phyloP scores from a whole-genome alignment of 2,888 invertebrate genomes.

The Ptychoptera contaminata region DNA sequence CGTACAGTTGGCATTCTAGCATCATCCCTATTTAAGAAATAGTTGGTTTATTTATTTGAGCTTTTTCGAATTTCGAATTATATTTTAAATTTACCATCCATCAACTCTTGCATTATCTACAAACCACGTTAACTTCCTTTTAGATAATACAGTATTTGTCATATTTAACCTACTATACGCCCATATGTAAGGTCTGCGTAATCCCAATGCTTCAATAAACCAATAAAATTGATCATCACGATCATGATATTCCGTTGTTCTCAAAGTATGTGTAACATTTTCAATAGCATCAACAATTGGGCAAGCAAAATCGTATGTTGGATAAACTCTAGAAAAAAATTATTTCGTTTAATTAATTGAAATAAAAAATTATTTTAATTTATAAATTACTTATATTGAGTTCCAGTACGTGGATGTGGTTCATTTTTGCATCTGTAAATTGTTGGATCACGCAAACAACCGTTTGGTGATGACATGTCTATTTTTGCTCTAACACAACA shows the following conservation, averaged over 20 bases:
- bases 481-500: conserved; percentile 96
- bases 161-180: conserved; percentile 93
- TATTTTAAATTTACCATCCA: conserved; percentile 56
- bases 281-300: conserved; percentile 97
- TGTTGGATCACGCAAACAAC: conserved; percentile 95
- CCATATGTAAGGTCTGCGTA: conserved; percentile 88
- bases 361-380: neutral
- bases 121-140: conserved; percentile 96
- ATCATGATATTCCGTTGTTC: conserved; percentile 98
- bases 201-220: conserved; percentile 75
- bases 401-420: conserved; percentile 82
- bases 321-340: conserved; percentile 72
- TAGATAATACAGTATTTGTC: conserved; percentile 96
- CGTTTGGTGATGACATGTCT: conserved; percentile 90
- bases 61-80: conserved; percentile 2
- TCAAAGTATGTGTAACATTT: conserved; percentile 89
- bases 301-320: conserved; percentile 99
- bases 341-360: too few relatives aligned
- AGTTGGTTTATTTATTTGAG: too few relatives aligned
- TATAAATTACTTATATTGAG: conserved; percentile 71
- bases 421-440: conserved; percentile 97
- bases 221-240: conserved; percentile 96
- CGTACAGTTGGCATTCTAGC: conserved; percentile 97
- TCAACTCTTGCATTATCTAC: conserved; percentile 87
- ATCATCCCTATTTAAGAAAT: conserved; percentile 68